Evolutionary conservation across 2,113 vertebrate species (phyloP), one percentile per base, ranked within the genome.

Genomic region (Notothenia coriiceps): DNA sequence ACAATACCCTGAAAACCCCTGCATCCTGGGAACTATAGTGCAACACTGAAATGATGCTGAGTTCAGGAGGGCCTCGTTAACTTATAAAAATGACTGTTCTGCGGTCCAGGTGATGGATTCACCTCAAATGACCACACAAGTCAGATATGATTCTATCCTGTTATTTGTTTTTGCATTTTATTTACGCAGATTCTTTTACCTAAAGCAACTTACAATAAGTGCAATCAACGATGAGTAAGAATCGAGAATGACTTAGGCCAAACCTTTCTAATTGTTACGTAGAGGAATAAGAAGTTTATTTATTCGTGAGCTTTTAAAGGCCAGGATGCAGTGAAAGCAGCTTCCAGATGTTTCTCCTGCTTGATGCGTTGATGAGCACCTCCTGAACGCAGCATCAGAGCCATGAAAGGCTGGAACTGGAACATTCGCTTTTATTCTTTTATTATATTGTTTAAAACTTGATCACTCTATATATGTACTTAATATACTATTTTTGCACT

Each of bases 401-500:
- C 2, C 22, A 12, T 14, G 14, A 44, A 11, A 40, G 40, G 22
- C 25, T 73, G 40, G 6, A 50, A 59, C 60, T 66, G 78, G n/a
- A 80, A 61, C 4, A 20, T 25, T 66, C 77, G 47, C n/a, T 59
- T 68, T 70, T 22, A 51, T 56, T 11, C 4, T 66, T 52, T 49
- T 43, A 22, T 56, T 22, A 18, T 65, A 68, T 57, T 79, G 29
- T 59, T 60, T 11, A 74, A 25, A 54, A 49, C 77, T 47, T 70
- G 17, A 79, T 76, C 59, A 64, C 11, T 74, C 40, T 74, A 14
- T 54, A 52, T 49, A 61, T 2, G 0, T 56, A 63, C 49, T 49
- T 66, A 54, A 52, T 29, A 22, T 46, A 79, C 50, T 63, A 25
- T 76, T 89, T 89, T 85, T 87, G 89, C 85, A 89, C 86, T 83